Evolutionary conservation across 1,140 invertebrate species (phyloP).

Genomic region (Pseudachorutes palmiensis): DNA sequence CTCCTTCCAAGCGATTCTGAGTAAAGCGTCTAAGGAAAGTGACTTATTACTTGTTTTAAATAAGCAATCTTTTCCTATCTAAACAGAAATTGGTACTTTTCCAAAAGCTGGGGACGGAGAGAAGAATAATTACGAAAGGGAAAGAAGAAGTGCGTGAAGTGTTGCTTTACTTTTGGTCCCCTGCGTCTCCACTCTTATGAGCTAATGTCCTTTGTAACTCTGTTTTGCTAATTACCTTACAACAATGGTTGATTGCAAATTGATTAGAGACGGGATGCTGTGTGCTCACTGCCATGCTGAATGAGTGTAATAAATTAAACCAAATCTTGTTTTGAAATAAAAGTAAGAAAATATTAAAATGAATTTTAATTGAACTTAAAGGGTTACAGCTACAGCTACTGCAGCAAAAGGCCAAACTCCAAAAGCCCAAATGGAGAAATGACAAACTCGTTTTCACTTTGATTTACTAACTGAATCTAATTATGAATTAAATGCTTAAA

Average conservation of each 20-base stretch:
- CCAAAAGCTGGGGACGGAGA: background rate
- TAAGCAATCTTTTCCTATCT: background rate
- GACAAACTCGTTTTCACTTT: background rate
- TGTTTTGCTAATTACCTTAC: no score
- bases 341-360: background rate
- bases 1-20: no score
- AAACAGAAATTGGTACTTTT: background rate
- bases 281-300: background rate
- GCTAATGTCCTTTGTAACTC: no score
- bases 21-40: background rate
- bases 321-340: background rate
- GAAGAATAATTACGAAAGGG: background rate
- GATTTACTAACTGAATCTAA: background rate
- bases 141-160: background rate
- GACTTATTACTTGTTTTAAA: conserved; percentile 1
- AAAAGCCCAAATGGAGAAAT: background rate
- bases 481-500: background rate
- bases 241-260: no score
- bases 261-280: no score
- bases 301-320: background rate
- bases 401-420: background rate
- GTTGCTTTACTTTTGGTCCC: no score
- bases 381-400: background rate
- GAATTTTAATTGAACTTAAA: background rate
- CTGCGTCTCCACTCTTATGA: no score